These are phyloP conservation scores for Falcaria lacertinaria DNA, from an alignment of 2,888 invertebrate species.

Conservation along the genomic window DNA sequence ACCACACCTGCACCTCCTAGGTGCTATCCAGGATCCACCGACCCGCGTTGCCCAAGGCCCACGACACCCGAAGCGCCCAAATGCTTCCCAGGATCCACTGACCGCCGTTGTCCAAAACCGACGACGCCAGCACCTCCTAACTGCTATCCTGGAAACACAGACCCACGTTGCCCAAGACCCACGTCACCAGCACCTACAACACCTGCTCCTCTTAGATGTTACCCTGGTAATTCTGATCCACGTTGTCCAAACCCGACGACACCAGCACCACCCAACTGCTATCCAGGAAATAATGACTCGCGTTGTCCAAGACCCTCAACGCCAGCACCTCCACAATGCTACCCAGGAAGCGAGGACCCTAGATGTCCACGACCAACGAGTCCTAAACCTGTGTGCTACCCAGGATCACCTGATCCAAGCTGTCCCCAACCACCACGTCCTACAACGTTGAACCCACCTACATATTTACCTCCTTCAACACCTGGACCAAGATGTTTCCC, in stretches of 20 bases:
- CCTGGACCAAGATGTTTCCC: conserved; percentile 26
- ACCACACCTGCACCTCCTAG: conserved; percentile 17
- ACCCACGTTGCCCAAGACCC: conserved; percentile 43
- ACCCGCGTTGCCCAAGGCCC: conserved; percentile 36
- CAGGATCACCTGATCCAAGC: conserved; percentile 31
- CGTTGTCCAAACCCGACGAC: too few relatives aligned
- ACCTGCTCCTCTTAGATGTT: conserved; percentile 18
- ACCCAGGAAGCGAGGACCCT: neutral
- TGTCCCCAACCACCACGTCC: conserved; percentile 26
- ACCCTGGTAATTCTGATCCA: conserved; percentile 19
- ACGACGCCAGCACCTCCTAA: conserved; percentile 20
- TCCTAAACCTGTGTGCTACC: conserved; percentile 20
- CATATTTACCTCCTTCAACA: conserved; percentile 24
- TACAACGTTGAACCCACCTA: conserved; percentile 15
- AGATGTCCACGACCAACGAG: neutral
- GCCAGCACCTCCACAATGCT: neutral
- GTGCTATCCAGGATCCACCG: conserved; percentile 25
- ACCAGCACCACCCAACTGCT: too few relatives aligned
- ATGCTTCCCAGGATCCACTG: conserved; percentile 31
- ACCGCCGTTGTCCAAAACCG: conserved; percentile 26
- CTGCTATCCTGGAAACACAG: conserved; percentile 33
- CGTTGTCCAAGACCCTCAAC: too few relatives aligned
- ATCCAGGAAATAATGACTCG: too few relatives aligned
- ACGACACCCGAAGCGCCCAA: conserved; percentile 22
- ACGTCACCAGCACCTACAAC: conserved; percentile 14